A percentile compares a stretch with the other conserved stretches of the same genome.
Evolutionary conservation across 2,888 invertebrate species (phyloP).

Genomic region (Orgyia antiqua): DNA sequence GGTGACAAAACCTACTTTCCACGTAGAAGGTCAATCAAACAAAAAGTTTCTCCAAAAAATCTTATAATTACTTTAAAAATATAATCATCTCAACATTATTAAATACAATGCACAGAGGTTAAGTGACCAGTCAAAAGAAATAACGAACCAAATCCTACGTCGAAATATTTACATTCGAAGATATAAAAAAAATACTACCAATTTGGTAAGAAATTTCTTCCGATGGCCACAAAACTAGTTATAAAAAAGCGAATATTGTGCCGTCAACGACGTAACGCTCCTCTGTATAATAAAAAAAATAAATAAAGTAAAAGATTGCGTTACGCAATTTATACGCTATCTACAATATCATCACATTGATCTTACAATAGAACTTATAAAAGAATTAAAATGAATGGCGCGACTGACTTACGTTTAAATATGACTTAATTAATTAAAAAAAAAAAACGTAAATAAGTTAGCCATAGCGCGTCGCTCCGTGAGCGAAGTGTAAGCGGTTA

Average conservation of each 20-base stretch:
- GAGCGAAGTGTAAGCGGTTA: slow-evolving; percentile 12
- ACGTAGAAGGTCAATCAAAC: slow-evolving; percentile 49
- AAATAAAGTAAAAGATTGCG: slow-evolving; percentile 24
- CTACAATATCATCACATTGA: slow-evolving; percentile 42
- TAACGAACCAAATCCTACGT: too few relatives aligned
- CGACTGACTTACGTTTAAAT: slow-evolving; percentile 62
- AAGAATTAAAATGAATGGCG: slow-evolving; percentile 62
- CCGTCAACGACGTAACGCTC: slow-evolving; percentile 27
- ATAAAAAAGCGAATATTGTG: slow-evolving; percentile 31
- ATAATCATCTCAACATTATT: slow-evolving; percentile 32
- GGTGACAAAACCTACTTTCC: slow-evolving; percentile 58
- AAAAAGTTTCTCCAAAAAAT: slow-evolving; percentile 46
- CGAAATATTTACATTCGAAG: slow-evolving; percentile 7
- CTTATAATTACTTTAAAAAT: slow-evolving; percentile 44
- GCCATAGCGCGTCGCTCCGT: slow-evolving; percentile 36
- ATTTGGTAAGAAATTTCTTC: slow-evolving; percentile 5
- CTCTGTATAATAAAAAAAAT: slow-evolving; percentile 27
- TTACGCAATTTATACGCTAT: slow-evolving; percentile 34
- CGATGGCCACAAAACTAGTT: slow-evolving; percentile 14
- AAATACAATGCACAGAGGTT: slow-evolving; percentile 28
- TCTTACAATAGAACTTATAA: slow-evolving; percentile 38
- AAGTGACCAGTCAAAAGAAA: slow-evolving; percentile 12
- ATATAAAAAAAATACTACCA: neutral
- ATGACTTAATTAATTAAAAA: slow-evolving; percentile 50
- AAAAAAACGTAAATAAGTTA: slow-evolving; percentile 33